Conservation (phyloP, 2,888 invertebrate species). For the Agrotis exclamationis region DNA sequence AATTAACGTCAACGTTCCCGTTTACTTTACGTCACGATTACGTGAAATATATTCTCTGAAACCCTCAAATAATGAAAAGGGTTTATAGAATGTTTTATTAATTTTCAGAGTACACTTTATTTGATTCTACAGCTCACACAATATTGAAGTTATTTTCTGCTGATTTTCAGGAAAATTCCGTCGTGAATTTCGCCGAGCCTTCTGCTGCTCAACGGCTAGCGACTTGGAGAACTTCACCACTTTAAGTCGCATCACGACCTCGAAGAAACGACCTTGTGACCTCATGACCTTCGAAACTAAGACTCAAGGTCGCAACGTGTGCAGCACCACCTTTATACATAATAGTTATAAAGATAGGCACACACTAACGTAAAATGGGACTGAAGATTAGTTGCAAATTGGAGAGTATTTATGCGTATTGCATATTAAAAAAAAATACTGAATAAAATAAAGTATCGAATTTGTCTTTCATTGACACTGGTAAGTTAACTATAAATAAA, state of each 20-base stretch:
- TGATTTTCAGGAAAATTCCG: constrained; percentile 93
- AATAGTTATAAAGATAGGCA: constrained; percentile 65
- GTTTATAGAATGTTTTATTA: too few relatives aligned
- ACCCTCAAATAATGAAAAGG: too few relatives aligned
- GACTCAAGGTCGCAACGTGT: constrained; percentile 60
- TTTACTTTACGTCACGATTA: too few relatives aligned
- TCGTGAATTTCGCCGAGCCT: constrained; percentile 92
- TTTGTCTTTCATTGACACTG: too few relatives aligned
- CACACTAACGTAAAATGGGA: constrained; percentile 48
- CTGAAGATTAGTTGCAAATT: constrained; percentile 1
- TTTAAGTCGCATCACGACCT: constrained; percentile 77
- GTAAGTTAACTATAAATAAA: too few relatives aligned
- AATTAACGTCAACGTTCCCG: too few relatives aligned
- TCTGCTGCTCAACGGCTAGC: constrained; percentile 76
- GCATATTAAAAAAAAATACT: constrained; percentile 13
- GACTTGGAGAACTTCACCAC: constrained; percentile 77
- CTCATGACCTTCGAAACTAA: constrained; percentile 61
- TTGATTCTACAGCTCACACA: too few relatives aligned
- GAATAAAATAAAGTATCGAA: too few relatives aligned
- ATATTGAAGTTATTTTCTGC: not conserved
- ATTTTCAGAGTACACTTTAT: too few relatives aligned
- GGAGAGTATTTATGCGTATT: constrained; percentile 18
- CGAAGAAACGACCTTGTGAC: constrained; percentile 68
- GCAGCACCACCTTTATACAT: constrained; percentile 71
- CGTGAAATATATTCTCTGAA: too few relatives aligned